Evolutionary conservation across 2,888 invertebrate species (phyloP).

Genomic region (Drosophila ustulata): DNA sequence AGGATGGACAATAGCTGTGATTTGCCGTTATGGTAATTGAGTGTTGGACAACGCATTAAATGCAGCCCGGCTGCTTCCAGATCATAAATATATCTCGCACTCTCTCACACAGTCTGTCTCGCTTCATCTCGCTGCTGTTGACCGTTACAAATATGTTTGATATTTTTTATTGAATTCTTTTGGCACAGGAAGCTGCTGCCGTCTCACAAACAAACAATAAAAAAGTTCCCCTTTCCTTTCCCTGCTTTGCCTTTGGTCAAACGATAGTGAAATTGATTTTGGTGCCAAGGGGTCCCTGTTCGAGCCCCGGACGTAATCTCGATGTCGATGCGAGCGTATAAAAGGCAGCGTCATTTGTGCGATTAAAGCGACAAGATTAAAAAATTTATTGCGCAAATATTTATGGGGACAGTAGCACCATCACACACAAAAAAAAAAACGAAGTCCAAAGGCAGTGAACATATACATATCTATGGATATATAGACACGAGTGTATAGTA

Average conservation of each 20-base stretch:
- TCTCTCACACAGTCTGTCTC: constrained; percentile 10
- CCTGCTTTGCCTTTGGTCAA: constrained; percentile 38
- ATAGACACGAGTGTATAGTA: constrained; percentile 31
- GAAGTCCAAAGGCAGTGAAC: constrained; percentile 18
- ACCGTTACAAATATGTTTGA: constrained; percentile 76
- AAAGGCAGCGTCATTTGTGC: constrained; percentile 84
- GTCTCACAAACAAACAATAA: constrained; percentile 59
- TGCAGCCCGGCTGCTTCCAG: constrained; percentile 54
- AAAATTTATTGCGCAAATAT: constrained; percentile 86
- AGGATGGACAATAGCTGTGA: constrained; percentile 46
- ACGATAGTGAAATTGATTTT: constrained; percentile 83
- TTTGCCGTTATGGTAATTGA: constrained; percentile 77
- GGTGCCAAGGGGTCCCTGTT: constrained; percentile 72
- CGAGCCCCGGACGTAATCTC: constrained; percentile 39
- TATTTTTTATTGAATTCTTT: constrained; percentile 74
- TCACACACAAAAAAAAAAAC: constrained; percentile 19
- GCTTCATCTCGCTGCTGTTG: constrained; percentile 12
- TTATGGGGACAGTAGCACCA: constrained; percentile 79
- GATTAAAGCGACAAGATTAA: constrained; percentile 86
- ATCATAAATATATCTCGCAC: constrained; percentile 64
- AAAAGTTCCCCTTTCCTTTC: constrained; percentile 40
- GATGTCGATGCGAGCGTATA: constrained; percentile 50
- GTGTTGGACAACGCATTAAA: constrained; percentile 81
- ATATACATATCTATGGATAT: constrained; percentile 14
- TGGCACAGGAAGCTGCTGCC: constrained; percentile 62